Percentiles rank a stretch among this genome's conserved stretches.
Conservation (phyloP, 2,888 invertebrate species). For the Cataglyphis altisquamis region DNA sequence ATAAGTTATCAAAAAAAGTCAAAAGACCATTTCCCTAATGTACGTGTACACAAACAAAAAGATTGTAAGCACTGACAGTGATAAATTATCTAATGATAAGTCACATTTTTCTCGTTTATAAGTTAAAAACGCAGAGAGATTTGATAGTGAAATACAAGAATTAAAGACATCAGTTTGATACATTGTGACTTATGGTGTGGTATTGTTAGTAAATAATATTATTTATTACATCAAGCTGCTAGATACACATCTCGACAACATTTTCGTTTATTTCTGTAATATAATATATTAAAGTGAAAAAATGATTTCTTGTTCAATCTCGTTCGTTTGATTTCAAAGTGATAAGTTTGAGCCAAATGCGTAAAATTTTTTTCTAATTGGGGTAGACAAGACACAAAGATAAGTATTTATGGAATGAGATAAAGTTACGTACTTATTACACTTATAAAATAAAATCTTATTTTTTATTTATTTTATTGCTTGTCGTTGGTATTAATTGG, state of each 20-base stretch:
- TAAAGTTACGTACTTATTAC: too few species aligned
- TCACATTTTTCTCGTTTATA: too few species aligned
- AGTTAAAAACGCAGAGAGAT: too few species aligned
- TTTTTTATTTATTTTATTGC: too few species aligned
- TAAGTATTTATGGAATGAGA: too few species aligned
- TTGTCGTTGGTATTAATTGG: too few species aligned
- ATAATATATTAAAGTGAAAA: not conserved
- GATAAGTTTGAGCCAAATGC: not conserved
- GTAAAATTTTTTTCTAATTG: not conserved
- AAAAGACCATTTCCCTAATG: too few species aligned
- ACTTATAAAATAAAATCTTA: too few species aligned
- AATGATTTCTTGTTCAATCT: not conserved
- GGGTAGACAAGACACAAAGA: too few species aligned
- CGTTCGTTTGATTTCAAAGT: not conserved
- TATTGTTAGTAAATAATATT: not conserved
- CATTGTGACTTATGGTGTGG: not conserved
- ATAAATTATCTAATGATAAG: not conserved
- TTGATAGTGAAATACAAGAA: too few species aligned
- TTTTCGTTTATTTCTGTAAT: not conserved
- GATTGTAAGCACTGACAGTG: too few species aligned
- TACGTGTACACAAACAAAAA: not conserved
- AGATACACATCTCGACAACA: not conserved
- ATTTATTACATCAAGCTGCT: not conserved
- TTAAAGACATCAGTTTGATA: not conserved
- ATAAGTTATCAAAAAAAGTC: not conserved